phyloP scores from a whole-genome alignment of 2,113 vertebrate genomes.

The Melanocharis versteri region DNA sequence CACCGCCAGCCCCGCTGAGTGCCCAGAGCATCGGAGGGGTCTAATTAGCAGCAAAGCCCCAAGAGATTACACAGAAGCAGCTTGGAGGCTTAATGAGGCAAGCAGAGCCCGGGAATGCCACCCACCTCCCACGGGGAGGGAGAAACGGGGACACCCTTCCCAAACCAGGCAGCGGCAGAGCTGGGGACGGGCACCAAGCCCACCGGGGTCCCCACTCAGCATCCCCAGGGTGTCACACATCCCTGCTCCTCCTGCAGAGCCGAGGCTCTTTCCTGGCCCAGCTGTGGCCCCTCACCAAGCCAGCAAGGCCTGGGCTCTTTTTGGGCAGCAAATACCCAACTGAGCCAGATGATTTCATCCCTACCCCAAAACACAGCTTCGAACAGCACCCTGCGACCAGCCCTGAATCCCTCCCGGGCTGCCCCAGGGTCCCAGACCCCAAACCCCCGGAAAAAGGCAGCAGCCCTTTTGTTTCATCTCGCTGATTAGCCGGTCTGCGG shows the following conservation, averaged over 20 bases:
- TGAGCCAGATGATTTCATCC: neutral
- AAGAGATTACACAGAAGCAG: neutral
- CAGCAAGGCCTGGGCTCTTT: neutral
- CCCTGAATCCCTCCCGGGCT: neutral
- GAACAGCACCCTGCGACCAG: neutral
- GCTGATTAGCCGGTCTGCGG: neutral
- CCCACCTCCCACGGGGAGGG: rapidly evolving
- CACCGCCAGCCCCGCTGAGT: neutral
- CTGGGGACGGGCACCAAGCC: neutral
- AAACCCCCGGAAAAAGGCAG: neutral
- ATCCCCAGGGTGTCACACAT: rapidly evolving
- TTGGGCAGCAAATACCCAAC: rapidly evolving
- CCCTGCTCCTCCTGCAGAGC: neutral
- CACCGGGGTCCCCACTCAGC: neutral
- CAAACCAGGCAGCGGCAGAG: neutral
- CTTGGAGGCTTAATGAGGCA: neutral
- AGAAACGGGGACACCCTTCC: neutral
- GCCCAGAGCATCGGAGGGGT: rapidly evolving
- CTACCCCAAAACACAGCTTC: neutral
- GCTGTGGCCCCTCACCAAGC: rapidly evolving
- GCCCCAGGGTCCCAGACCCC: neutral
- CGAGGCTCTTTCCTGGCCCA: neutral
- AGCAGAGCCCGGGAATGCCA: neutral
- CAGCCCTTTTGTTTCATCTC: neutral
- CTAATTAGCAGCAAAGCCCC: neutral